Conservation (phyloP, 2,113 vertebrate genomes). For the Pseudorasbora parva region DNA sequence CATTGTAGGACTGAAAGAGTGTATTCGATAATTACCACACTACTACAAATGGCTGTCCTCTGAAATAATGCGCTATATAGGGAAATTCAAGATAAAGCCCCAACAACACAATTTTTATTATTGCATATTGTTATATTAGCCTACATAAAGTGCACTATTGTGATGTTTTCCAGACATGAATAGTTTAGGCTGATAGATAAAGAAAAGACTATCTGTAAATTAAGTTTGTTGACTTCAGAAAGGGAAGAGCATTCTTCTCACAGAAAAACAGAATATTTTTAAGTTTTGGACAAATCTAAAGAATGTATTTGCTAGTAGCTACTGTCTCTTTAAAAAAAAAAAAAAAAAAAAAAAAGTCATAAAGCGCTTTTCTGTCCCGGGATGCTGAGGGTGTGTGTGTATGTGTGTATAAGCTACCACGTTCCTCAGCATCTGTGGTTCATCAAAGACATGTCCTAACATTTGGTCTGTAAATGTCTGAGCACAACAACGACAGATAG, state of each 20-base stretch:
- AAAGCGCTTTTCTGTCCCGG: constrained; percentile 48
- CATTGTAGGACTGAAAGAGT: not conserved
- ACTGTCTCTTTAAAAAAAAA: constrained; percentile 35
- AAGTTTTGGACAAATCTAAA: not conserved
- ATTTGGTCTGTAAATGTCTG: constrained; percentile 1
- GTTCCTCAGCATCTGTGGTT: constrained; percentile 31
- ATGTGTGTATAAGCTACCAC: constrained; percentile 30
- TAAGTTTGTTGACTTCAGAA: not conserved
- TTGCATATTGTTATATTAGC: not conserved
- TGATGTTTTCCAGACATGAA: not conserved
- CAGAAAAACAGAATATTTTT: not conserved
- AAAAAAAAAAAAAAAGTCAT: not conserved
- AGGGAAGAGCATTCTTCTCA: not conserved
- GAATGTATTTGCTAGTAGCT: not conserved
- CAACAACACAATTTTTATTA: not conserved
- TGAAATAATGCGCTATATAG: not conserved
- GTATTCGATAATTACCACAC: not conserved
- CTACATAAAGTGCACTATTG: not conserved
- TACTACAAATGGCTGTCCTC: not conserved
- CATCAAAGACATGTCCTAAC: not conserved
- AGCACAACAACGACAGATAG: constrained; percentile 6
- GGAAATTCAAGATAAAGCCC: not conserved
- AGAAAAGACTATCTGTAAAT: not conserved
- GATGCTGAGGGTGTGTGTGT: constrained; percentile 53
- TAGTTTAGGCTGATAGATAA: not conserved